Conservation (phyloP, 1,140 invertebrate species). For the Bombus balteatus region DNA sequence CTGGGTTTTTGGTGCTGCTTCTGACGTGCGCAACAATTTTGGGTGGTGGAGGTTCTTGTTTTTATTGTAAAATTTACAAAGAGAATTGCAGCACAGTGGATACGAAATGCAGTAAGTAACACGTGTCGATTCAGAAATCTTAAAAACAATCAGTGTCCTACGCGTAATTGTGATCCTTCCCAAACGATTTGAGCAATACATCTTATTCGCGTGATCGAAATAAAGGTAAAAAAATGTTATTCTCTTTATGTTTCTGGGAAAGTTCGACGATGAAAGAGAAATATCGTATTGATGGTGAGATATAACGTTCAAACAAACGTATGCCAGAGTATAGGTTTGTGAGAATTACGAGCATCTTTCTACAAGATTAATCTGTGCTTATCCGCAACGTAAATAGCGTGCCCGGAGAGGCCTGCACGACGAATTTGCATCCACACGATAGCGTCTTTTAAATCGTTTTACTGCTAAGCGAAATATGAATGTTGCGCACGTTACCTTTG, state of each 20-base stretch:
- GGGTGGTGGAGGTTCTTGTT: conserved; percentile 37
- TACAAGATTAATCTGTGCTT: conserved; percentile 16
- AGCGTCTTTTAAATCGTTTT: conserved; percentile 33
- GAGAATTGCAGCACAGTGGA: conserved; percentile 79
- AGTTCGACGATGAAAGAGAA: background rate
- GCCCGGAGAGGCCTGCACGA: conserved; percentile 24
- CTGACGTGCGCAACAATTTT: conserved; percentile 68
- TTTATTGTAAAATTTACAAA: conserved; percentile 64
- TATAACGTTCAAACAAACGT: background rate
- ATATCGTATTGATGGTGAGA: no score
- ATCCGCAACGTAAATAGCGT: conserved; percentile 25
- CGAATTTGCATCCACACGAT: conserved; percentile 59
- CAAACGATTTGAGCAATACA: conserved; percentile 7
- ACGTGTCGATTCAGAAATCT: conserved; percentile 38
- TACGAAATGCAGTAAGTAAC: conserved; percentile 78
- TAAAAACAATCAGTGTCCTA: conserved; percentile 40
- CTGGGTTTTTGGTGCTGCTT: conserved; percentile 53
- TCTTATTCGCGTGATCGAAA: background rate
- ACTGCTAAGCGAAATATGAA: conserved; percentile 50
- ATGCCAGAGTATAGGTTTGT: background rate
- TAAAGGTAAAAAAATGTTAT: background rate
- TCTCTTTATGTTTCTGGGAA: background rate
- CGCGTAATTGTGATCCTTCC: conserved; percentile 42
- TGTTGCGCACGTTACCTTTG: conserved; percentile 33
- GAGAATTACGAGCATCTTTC: conserved; percentile 27